phyloP scores from a whole-genome alignment of 1,140 invertebrate species.

The Sycophaga agraensis region DNA sequence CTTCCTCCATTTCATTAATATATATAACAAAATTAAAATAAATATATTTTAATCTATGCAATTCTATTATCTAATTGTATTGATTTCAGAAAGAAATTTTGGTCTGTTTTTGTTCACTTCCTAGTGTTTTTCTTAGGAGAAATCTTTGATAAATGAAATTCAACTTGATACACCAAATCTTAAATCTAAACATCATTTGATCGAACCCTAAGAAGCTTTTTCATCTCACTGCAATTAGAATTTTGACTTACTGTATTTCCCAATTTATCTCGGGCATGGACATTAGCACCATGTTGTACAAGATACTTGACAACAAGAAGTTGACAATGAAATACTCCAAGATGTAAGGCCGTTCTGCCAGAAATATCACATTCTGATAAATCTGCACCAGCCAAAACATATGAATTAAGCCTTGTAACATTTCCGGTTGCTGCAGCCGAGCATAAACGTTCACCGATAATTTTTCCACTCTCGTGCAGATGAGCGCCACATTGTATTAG shows the following conservation, averaged over 20 bases:
- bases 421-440: constrained; percentile 63
- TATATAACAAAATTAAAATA: no score
- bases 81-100: no score
- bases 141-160: no score
- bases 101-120: no score
- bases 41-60: no score
- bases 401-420: constrained; percentile 61
- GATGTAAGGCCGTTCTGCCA: constrained; percentile 65
- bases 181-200: no score
- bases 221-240: no score
- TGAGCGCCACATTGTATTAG: constrained; percentile 68
- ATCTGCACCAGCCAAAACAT: constrained; percentile 66
- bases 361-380: constrained; percentile 62
- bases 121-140: no score
- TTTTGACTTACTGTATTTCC: constrained; percentile 57
- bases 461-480: constrained; percentile 55
- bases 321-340: constrained; percentile 58
- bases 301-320: constrained; percentile 49
- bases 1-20: no score
- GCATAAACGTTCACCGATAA: constrained; percentile 64
- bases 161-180: no score
- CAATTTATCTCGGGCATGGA: constrained; percentile 47
- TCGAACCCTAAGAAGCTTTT: no score
- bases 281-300: constrained; percentile 49
- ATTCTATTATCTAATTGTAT: no score